These are phyloP conservation scores for Natrix natrix DNA, from an alignment of 2,797 vertebrate species.

Conservation along the genomic window DNA sequence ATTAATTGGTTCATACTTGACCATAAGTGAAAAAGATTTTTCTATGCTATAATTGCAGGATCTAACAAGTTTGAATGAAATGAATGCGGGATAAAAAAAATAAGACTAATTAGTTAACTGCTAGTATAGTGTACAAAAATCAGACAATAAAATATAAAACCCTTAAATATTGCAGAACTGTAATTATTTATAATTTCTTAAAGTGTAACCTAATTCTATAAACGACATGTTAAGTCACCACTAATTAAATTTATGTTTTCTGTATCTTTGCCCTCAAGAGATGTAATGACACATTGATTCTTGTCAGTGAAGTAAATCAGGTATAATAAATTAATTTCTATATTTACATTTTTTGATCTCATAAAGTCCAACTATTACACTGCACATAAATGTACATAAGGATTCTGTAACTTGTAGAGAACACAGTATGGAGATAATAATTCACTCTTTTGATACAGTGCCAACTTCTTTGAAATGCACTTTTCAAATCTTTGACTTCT, in stretches of 20 bases:
- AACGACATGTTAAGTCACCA: background rate
- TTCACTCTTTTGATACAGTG: constrained; percentile 20
- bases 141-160: background rate
- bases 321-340: background rate
- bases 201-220: background rate
- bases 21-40: background rate
- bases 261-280: background rate
- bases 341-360: constrained; percentile 1
- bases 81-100: background rate
- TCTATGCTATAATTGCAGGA: background rate
- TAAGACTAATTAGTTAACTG: background rate
- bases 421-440: background rate
- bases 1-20: background rate
- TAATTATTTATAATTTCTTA: background rate
- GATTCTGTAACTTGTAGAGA: background rate
- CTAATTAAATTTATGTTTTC: background rate
- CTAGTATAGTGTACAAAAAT: background rate
- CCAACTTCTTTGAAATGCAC: constrained; percentile 10
- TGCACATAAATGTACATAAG: background rate
- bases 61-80: background rate
- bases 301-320: background rate
- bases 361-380: background rate
- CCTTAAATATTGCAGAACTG: background rate
- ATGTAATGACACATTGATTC: background rate
- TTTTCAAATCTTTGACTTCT: constrained; percentile 35